Percentiles rank a stretch among this genome's conserved stretches.
These are phyloP conservation scores for Coracopsis vasa DNA, from an alignment of 2,113 vertebrate genomes.

Conservation along the genomic window DNA sequence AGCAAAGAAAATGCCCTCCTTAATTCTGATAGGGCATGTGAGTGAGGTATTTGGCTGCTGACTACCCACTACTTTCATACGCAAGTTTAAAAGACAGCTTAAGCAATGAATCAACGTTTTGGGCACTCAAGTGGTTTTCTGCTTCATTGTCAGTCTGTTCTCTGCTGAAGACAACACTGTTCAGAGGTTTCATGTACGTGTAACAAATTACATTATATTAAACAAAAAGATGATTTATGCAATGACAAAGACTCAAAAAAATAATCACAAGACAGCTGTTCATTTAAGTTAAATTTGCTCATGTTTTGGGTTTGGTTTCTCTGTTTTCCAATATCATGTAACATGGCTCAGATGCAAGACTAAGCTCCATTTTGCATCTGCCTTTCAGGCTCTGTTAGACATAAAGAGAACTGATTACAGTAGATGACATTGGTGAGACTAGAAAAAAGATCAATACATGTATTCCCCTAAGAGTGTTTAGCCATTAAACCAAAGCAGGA, in stretches of 20 bases:
- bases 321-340: neutral
- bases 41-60: neutral
- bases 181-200: slow-evolving; percentile 43
- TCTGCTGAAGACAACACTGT: neutral
- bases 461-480: slow-evolving; percentile 11
- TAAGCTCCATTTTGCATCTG: neutral
- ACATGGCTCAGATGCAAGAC: neutral
- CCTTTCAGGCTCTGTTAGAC: slow-evolving; percentile 26
- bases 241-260: slow-evolving; percentile 28
- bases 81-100: neutral
- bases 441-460: neutral
- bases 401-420: slow-evolving; percentile 42
- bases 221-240: slow-evolving; percentile 30
- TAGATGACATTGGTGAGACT: neutral
- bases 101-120: neutral
- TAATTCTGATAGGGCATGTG: neutral
- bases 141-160: slow-evolving; percentile 11
- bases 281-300: neutral
- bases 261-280: neutral
- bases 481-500: slow-evolving; percentile 6
- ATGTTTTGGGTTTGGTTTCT: neutral
- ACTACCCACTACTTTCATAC: neutral
- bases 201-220: slow-evolving; percentile 51
- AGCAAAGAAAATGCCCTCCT: neutral
- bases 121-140: neutral